Evolutionary conservation across 2,888 invertebrate species (phyloP), one percentile per base, ranked within the genome.

Genomic region (Ophion obscuratus): DNA sequence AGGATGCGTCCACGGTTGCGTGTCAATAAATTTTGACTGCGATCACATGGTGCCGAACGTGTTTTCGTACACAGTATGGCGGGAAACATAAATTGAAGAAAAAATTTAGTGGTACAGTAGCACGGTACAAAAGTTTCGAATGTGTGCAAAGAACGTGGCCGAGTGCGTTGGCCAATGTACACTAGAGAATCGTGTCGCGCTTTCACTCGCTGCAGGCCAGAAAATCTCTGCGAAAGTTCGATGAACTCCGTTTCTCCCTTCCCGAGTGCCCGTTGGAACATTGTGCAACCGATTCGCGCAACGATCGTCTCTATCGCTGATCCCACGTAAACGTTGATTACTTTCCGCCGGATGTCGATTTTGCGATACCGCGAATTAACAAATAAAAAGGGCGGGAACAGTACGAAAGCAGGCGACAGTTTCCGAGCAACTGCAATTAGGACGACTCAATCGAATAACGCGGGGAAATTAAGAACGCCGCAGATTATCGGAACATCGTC

Each of bases 81-180:
- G 62, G 10, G 24, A 10, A 62, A 40, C 40, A 40, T 40, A 7
- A 6, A 40, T 40, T 20, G 24, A 62, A 20, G n/a, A 62, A 62
- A 53, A 24, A 66, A 71, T 17, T 47, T 4, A 40, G 40, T 40
- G 1, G 40, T 40, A 7, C 40, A 40, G 40, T 40, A 5, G 53
- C 14, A 20, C 36, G 62, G 71, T 36, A 10, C 17, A 70, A 57
- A 27, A 53, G 31, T 64, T 40, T 44, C 11, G 44, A 64, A 53
- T 31, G 44, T 66, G 40, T 66, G 31, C 36, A 67, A 70, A 64
- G 76, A 70, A 66, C 40, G 78, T 47, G 61, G 64, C 40, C 11
- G 70, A 66, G 79, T 82, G 75, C 82, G 70, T 82, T 79, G 70
- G 59, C 68, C 78, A 62, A 79, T 75, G 70, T 78, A 68, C 68